These are phyloP conservation scores for Gasterosteus aculeatus DNA, from an alignment of 2,113 vertebrate species.

Conservation along the genomic window DNA sequence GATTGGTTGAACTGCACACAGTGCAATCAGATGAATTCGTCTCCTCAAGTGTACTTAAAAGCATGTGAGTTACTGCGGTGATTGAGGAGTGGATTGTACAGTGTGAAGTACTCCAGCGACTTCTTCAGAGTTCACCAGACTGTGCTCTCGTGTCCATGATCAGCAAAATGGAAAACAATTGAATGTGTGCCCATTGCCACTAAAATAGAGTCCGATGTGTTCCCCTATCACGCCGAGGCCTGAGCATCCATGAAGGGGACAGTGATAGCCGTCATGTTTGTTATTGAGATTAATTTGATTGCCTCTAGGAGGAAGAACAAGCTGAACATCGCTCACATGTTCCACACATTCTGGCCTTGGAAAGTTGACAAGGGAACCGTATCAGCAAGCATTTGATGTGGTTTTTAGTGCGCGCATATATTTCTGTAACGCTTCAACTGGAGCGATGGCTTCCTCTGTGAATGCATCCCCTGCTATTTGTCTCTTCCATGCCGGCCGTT, in stretches of 20 bases:
- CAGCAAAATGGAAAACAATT: neutral
- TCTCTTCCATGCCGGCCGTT: neutral
- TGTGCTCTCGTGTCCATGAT: neutral
- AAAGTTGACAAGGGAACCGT: neutral
- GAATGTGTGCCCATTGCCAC: neutral
- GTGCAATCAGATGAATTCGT: neutral
- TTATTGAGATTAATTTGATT: neutral
- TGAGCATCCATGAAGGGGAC: neutral
- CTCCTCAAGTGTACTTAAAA: neutral
- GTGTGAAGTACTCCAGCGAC: conserved; percentile 13
- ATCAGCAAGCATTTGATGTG: too few species aligned
- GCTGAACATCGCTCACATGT: neutral
- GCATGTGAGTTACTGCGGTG: neutral
- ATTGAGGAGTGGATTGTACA: neutral
- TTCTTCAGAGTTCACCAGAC: conserved; percentile 7
- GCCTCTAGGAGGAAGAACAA: neutral
- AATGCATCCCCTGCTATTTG: conserved; percentile 13
- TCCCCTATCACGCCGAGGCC: neutral
- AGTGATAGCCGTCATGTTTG: neutral
- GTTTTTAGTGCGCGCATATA: neutral
- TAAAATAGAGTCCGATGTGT: neutral
- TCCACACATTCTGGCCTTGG: neutral
- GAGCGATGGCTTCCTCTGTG: neutral
- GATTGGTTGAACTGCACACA: neutral
- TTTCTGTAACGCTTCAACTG: conserved; percentile 2